Base-by-base conservation (phyloP, 2,888 invertebrate species). In the Eurytoma adleriae region DNA sequence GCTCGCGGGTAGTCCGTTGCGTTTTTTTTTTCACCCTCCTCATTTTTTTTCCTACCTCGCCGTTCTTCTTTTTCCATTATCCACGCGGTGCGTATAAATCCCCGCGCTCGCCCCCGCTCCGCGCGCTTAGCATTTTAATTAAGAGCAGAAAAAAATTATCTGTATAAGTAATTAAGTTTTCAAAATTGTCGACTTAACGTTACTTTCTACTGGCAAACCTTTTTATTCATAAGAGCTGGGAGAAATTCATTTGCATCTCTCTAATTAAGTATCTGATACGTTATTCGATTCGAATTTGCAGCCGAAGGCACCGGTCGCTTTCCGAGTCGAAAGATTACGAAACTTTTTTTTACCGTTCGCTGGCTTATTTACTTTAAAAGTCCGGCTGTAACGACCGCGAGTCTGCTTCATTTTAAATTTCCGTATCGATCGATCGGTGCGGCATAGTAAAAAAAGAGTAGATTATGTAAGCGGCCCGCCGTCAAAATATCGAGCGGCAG, bases 81-180 rank as follows among this genome's bases (percentile, higher is more conserved):
- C 13, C 18, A 5, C 20, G 10, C 64, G 56, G 10, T n/a, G 18
- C 16, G 16, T 67, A 75, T 75, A 75, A 75, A 75, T 67, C 59
- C 59, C 50, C 48, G 27, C 2, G n/a, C 18, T 30, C 30, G 5
- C 30, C 52, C 7, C 27, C 12, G n/a, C 50, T 13, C 13, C 40
- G 7, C 40, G 74, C 40, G 67, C 57, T 75, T 59, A 68, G 67
- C 67, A 75, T 75, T 75, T 75, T 75, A 75, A 75, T 75, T 75
- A 75, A 75, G 67, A 75, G 67, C 24, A 27, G 14, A 67, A 67
- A 75, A 57, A 67, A 40, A 40, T 40, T 57, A 27, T 57, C 24
- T 67, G 27, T 56, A 67, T 40, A 48, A 67, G 57, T 67, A 78
- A 78, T 67, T 72, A 67, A 57, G 48, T n/a, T 64, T 59, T 78